phyloP scores from a whole-genome alignment of 2,113 vertebrate species.

The Microcebus tavaratra region DNA sequence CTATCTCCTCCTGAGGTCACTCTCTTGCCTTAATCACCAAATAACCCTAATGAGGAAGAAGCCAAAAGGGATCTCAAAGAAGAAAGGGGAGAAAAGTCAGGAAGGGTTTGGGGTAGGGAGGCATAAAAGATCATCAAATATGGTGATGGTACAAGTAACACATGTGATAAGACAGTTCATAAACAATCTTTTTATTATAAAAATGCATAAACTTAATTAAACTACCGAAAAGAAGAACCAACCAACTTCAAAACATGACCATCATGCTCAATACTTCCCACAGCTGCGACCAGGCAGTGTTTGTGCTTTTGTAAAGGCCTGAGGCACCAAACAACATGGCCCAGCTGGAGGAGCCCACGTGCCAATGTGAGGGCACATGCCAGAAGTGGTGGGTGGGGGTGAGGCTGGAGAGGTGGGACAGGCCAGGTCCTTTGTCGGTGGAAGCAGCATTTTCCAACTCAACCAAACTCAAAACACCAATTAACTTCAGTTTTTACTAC shows the following conservation, averaged over 20 bases:
- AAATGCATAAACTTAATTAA: background rate
- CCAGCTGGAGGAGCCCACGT: background rate
- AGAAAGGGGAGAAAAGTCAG: background rate
- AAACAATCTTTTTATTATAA: background rate
- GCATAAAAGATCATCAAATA: background rate
- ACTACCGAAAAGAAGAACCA: background rate
- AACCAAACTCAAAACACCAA: background rate
- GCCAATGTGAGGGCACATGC: rapidly evolving
- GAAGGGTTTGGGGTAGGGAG: background rate
- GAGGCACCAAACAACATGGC: background rate
- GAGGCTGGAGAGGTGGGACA: background rate
- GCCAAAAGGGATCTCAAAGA: background rate
- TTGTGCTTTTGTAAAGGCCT: background rate
- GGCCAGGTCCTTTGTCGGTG: background rate
- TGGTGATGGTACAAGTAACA: background rate
- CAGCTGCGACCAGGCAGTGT: background rate
- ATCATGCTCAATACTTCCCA: background rate
- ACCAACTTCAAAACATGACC: background rate
- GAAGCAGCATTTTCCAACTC: background rate
- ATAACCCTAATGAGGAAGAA: background rate
- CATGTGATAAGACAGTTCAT: background rate
- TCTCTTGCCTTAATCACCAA: background rate
- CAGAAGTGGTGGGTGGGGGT: rapidly evolving
- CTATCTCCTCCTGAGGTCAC: background rate
- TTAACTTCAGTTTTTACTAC: background rate